Evolutionary conservation across 1,140 invertebrate genomes (phyloP).

Genomic region (Meloidogyne chitwoodi): DNA sequence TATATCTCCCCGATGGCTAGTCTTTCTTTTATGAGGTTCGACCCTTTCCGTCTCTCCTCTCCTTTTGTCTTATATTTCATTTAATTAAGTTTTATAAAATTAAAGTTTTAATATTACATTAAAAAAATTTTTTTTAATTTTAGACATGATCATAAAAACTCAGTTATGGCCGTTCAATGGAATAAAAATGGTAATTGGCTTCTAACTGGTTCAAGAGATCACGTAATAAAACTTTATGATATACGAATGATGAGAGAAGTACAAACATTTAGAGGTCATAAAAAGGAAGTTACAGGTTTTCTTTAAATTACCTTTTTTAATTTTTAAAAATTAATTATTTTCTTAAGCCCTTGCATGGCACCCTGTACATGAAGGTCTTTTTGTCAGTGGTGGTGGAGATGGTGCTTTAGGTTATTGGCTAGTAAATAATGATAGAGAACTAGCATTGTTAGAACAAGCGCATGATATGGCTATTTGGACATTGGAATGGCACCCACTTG

Average conservation of each 20-base stretch:
- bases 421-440: constrained; percentile 67
- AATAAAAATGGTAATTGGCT: constrained; percentile 99
- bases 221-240: constrained; percentile 95
- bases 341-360: constrained; percentile 81
- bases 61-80: background rate
- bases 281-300: constrained; percentile 88
- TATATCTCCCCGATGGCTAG: background rate
- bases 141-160: constrained; percentile 95
- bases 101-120: background rate
- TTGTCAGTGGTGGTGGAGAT: constrained; percentile 93
- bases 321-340: background rate
- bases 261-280: constrained; percentile 94
- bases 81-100: too few species aligned
- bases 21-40: background rate
- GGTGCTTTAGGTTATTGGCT: constrained; percentile 67
- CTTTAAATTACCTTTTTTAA: constrained; percentile 64
- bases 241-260: constrained; percentile 80
- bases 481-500: constrained; percentile 95
- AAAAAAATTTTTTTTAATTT: constrained; percentile 42
- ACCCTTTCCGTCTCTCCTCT: too few species aligned
- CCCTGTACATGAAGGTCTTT: constrained; percentile 89
- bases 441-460: constrained; percentile 92
- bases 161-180: constrained; percentile 98
- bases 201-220: constrained; percentile 90
- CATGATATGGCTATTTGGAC: constrained; percentile 78